Evolutionary conservation across 2,113 vertebrate species (phyloP).

Genomic region (Catagonus wagneri): DNA sequence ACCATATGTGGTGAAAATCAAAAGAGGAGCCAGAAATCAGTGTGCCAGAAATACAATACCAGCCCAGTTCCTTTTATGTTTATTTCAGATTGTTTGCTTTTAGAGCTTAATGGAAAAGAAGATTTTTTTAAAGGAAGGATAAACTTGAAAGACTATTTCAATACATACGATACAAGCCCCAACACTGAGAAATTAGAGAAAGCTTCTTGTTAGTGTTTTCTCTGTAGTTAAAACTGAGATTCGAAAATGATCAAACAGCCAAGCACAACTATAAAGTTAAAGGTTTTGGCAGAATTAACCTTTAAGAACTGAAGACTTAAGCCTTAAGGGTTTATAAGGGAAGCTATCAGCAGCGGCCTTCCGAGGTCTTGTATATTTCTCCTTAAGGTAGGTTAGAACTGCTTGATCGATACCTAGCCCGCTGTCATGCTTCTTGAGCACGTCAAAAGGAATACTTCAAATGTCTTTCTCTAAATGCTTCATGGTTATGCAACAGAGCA

Average conservation of each 20-base stretch:
- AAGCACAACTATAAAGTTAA: constrained; percentile 73
- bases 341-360: neutral
- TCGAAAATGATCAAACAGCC: constrained; percentile 78
- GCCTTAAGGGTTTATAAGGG: constrained; percentile 23
- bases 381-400: neutral
- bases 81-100: constrained; percentile 80
- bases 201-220: constrained; percentile 69
- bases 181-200: constrained; percentile 83
- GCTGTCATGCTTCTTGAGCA: neutral
- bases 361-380: neutral
- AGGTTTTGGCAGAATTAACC: constrained; percentile 65
- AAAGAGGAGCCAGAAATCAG: constrained; percentile 54
- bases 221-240: constrained; percentile 77
- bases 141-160: constrained; percentile 77
- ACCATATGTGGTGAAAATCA: constrained; percentile 19
- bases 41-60: constrained; percentile 69
- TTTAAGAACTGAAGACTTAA: constrained; percentile 19
- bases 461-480: neutral
- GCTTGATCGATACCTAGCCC: neutral
- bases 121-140: neutral
- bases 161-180: constrained; percentile 56
- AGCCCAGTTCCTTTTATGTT: constrained; percentile 80
- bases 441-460: neutral
- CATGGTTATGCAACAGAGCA: neutral
- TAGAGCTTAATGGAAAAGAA: constrained; percentile 74